A percentile compares a stretch with the other conserved stretches of the same genome.
phyloP scores from a whole-genome alignment of 1,140 invertebrate genomes.

The Chymomyza costata region DNA sequence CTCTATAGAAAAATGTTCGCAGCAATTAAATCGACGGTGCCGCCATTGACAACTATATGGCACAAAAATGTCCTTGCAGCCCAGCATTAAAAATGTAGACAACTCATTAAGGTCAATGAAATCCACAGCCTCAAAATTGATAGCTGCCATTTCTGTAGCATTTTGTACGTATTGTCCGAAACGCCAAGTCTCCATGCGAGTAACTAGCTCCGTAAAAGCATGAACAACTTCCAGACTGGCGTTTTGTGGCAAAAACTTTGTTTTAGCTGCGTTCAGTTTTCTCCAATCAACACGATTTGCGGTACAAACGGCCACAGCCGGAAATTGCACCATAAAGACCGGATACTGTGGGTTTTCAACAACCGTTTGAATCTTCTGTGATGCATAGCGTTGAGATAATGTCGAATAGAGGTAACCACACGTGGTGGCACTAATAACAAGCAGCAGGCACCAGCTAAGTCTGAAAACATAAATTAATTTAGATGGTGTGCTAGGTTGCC shows the following conservation, averaged over 20 bases:
- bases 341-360: conserved; percentile 82
- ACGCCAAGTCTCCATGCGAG: conserved; percentile 41
- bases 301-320: conserved; percentile 82
- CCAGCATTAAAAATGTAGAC: conserved; percentile 24
- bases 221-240: conserved; percentile 26
- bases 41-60: conserved; percentile 44
- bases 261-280: conserved; percentile 50
- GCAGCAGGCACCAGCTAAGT: conserved; percentile 48
- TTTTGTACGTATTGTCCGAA: conserved; percentile 37
- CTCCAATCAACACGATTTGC: conserved; percentile 76
- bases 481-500: neutral
- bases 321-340: conserved; percentile 82
- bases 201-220: conserved; percentile 34
- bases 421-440: conserved; percentile 39
- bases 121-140: conserved; percentile 44
- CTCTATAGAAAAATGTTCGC: conserved; percentile 52
- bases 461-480: conserved; percentile 14
- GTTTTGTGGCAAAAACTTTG: conserved; percentile 47
- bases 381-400: conserved; percentile 48
- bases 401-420: conserved; percentile 47
- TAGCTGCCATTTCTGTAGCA: conserved; percentile 43
- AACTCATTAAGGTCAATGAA: conserved; percentile 41
- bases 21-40: conserved; percentile 44
- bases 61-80: conserved; percentile 47
- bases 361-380: conserved; percentile 74